phyloP scores from a whole-genome alignment of 2,888 invertebrate genomes.

The Busseola fusca region DNA sequence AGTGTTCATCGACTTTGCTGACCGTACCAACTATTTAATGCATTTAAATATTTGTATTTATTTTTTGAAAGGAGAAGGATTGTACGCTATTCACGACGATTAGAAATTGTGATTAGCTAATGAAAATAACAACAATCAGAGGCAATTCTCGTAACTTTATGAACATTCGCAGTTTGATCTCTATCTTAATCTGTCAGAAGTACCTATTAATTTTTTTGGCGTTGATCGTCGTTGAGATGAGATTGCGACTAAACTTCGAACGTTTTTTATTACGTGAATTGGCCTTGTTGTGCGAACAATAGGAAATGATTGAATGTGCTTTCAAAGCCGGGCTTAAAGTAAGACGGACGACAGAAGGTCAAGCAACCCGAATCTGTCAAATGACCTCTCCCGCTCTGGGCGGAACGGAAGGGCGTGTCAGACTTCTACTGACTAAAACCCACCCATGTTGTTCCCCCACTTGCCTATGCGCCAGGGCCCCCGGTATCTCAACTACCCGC shows the following conservation, averaged over 20 bases:
- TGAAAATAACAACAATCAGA: background rate
- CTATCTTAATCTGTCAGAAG: background rate
- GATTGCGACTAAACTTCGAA: background rate
- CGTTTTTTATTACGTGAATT: background rate
- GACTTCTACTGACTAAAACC: no score
- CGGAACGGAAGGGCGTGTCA: no score
- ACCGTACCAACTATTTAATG: conserved; percentile 2
- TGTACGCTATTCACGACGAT: background rate
- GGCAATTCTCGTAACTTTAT: background rate
- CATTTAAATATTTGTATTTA: conserved; percentile 12
- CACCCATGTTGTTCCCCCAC: no score
- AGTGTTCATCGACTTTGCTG: conserved; percentile 6
- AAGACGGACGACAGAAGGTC: no score
- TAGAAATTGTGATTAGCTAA: background rate
- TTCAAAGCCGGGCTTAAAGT: no score
- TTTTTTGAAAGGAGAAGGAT: background rate
- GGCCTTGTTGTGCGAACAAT: background rate
- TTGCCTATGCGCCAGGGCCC: no score
- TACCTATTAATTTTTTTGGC: background rate
- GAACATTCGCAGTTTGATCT: background rate
- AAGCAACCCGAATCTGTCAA: no score
- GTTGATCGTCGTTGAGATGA: background rate
- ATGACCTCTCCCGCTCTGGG: no score
- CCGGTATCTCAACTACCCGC: no score
- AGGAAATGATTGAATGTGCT: background rate